Evolutionary conservation across 2,113 vertebrate genomes (phyloP).

Genomic region (Vireo altiloquus): DNA sequence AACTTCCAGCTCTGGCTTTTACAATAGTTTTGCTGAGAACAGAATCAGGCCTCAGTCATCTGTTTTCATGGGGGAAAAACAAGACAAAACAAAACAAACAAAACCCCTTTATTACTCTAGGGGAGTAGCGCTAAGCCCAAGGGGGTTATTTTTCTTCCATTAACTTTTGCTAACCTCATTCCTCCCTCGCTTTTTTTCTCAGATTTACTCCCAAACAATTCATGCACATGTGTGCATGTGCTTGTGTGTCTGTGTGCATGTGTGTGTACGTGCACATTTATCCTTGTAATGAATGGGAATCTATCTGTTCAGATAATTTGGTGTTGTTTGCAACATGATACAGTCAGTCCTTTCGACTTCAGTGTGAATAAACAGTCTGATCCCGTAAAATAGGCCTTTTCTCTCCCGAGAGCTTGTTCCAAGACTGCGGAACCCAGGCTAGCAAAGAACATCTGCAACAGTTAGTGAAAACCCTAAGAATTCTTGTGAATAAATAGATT

Average conservation of each 20-base stretch:
- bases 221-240: neutral
- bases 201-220: conserved; percentile 6
- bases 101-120: conserved; percentile 37
- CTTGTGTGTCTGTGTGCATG: neutral
- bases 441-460: conserved; percentile 59
- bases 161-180: conserved; percentile 37
- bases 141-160: conserved; percentile 39
- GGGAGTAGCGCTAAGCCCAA: neutral
- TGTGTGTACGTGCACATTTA: neutral
- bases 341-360: conserved; percentile 34
- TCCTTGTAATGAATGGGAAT: neutral
- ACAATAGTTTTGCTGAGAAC: neutral
- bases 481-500: conserved; percentile 59
- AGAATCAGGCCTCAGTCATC: neutral
- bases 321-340: conserved; percentile 34
- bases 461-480: conserved; percentile 57
- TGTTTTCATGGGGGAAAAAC: neutral
- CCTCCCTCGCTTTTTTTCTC: neutral
- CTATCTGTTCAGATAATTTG: conserved; percentile 46
- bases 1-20: neutral
- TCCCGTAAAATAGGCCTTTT: conserved; percentile 24
- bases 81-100: conserved; percentile 56
- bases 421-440: conserved; percentile 11
- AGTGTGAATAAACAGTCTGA: conserved; percentile 53
- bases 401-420: conserved; percentile 24